phyloP scores from a whole-genome alignment of 2,888 invertebrate species.

The Penaeus monodon region DNA sequence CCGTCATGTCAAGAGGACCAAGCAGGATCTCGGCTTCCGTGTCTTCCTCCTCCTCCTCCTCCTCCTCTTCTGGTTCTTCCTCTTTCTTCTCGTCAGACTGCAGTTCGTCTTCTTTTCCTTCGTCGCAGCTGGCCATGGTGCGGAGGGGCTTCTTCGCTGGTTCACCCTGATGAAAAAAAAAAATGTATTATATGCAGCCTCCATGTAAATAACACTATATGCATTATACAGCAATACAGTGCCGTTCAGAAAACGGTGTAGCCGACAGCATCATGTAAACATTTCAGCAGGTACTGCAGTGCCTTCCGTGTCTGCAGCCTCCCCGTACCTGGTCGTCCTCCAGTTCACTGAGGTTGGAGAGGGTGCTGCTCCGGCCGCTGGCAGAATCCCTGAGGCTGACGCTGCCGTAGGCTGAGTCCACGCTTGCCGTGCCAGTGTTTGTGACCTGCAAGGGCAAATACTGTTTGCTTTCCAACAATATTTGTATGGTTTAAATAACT shows the following conservation, averaged over 20 bases:
- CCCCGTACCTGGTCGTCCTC: constrained; percentile 24
- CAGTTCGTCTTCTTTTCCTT: constrained; percentile 15
- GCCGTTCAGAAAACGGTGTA: no score
- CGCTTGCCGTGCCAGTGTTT: constrained; percentile 28
- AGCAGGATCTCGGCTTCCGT: constrained; percentile 66
- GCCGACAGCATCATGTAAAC: no score
- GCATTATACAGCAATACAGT: no score
- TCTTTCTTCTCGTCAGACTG: background rate
- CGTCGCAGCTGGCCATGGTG: background rate
- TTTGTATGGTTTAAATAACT: no score
- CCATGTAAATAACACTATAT: no score
- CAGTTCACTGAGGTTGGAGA: constrained; percentile 54
- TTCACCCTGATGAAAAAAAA: background rate
- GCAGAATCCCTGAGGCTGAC: constrained; percentile 44
- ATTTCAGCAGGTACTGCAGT: no score
- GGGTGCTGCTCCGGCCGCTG: constrained; percentile 58
- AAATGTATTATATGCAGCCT: background rate
- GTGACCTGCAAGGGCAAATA: constrained; percentile 14
- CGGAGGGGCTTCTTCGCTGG: background rate
- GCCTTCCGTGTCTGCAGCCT: no score
- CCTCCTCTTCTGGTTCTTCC: background rate
- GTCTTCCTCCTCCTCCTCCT: constrained; percentile 33
- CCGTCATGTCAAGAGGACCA: constrained; percentile 66
- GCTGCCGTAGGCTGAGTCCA: constrained; percentile 56
- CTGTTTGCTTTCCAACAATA: no score